Conservation (phyloP, 2,113 vertebrate species). For the Xenopus laevis region DNA sequence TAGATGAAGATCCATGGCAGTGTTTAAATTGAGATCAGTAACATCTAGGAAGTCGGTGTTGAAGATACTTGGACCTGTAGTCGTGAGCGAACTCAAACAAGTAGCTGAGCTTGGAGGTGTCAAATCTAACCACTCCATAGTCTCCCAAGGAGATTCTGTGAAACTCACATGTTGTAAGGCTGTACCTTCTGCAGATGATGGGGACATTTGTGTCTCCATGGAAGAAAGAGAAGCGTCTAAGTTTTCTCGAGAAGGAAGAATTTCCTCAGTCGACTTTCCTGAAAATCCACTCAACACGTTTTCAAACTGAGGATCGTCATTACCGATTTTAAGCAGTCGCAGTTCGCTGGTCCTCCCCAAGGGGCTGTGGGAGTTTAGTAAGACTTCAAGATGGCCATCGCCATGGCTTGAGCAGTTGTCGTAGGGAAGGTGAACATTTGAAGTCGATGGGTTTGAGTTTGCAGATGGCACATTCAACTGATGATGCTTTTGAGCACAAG, state of each 20-base stretch:
- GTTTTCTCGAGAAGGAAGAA: constrained; percentile 77
- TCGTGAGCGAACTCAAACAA: constrained; percentile 70
- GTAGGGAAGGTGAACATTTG: constrained; percentile 70
- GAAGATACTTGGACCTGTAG: constrained; percentile 84
- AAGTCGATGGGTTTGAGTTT: constrained; percentile 60
- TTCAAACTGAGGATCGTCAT: constrained; percentile 74
- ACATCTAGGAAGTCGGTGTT: constrained; percentile 93
- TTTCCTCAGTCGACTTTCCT: constrained; percentile 73
- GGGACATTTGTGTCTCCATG: constrained; percentile 72
- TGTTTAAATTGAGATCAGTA: constrained; percentile 89
- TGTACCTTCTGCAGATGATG: constrained; percentile 71
- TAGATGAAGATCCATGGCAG: constrained; percentile 92
- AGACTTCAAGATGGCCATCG: constrained; percentile 80
- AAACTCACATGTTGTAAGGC: constrained; percentile 83
- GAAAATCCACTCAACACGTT: constrained; percentile 75
- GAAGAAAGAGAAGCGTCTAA: constrained; percentile 82
- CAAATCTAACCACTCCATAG: constrained; percentile 96
- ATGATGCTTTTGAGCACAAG: constrained; percentile 86
- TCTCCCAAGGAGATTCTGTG: constrained; percentile 91
- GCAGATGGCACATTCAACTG: constrained; percentile 81
- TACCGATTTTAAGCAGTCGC: constrained; percentile 74
- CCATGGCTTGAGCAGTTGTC: constrained; percentile 50
- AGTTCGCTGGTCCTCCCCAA: constrained; percentile 72
- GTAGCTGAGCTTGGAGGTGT: constrained; percentile 83
- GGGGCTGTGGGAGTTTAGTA: constrained; percentile 76